Evolutionary conservation across 1,140 invertebrate species (phyloP).

Genomic region (Drosophila micromelanica): DNA sequence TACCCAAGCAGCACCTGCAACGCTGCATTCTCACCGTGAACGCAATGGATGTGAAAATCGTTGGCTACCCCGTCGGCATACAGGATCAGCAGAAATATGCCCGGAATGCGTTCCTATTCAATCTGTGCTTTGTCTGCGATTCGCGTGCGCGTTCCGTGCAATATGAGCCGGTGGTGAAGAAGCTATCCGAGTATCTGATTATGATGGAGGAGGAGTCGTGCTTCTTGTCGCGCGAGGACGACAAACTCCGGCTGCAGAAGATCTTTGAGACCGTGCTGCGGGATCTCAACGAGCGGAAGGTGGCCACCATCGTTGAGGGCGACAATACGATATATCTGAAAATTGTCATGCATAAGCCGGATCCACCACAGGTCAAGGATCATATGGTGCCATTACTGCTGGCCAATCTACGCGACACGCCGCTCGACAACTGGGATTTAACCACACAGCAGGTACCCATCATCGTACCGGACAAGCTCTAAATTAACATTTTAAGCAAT

Average conservation of each 20-base stretch:
- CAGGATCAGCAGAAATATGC: constrained; percentile 95
- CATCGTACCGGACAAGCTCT: not conserved
- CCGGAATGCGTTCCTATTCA: constrained; percentile 97
- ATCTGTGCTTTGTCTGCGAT: constrained; percentile 97
- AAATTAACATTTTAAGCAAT: too few species aligned
- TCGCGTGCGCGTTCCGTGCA: constrained; percentile 94
- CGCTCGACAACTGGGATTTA: constrained; percentile 92
- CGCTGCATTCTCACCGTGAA: constrained; percentile 96
- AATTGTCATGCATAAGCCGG: constrained; percentile 90
- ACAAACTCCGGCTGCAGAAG: constrained; percentile 88
- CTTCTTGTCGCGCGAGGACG: constrained; percentile 89
- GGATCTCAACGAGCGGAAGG: constrained; percentile 92
- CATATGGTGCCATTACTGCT: constrained; percentile 95
- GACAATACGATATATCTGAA: constrained; percentile 92
- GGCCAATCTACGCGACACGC: constrained; percentile 69
- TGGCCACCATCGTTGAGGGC: constrained; percentile 91
- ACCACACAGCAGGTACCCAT: constrained; percentile 92
- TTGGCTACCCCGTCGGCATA: constrained; percentile 96
- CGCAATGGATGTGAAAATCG: constrained; percentile 92
- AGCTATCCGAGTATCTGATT: constrained; percentile 95
- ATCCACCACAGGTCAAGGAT: constrained; percentile 93
- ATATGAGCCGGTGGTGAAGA: constrained; percentile 96
- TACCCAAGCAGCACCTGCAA: constrained; percentile 96
- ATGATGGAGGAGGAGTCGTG: constrained; percentile 92
- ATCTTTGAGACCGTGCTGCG: constrained; percentile 91